Conservation (phyloP, 2,888 invertebrate species). For the Byasa hedistus region DNA sequence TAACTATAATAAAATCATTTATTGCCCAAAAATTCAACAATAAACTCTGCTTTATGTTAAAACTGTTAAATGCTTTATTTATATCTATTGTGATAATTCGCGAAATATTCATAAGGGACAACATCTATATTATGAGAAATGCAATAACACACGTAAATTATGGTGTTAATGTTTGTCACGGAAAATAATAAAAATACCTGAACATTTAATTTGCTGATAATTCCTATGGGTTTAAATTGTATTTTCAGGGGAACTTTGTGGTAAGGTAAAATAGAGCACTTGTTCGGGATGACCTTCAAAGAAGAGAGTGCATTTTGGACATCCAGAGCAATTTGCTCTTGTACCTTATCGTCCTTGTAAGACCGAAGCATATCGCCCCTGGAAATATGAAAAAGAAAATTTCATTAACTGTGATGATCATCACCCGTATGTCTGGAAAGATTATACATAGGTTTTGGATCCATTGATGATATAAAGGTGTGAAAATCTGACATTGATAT, state of each 20-base stretch:
- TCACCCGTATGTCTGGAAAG: background rate
- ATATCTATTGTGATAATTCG: no score
- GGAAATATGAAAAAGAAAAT: slow-evolving; percentile 29
- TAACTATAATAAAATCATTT: no score
- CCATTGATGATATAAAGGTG: no score
- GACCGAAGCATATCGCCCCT: slow-evolving; percentile 63
- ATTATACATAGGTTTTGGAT: no score
- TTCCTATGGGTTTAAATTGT: slow-evolving; percentile 68
- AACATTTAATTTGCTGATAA: slow-evolving; percentile 64
- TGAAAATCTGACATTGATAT: no score
- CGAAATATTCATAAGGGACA: no score
- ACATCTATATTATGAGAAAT: no score
- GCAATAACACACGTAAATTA: no score
- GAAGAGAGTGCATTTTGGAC: slow-evolving; percentile 64
- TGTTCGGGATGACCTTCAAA: slow-evolving; percentile 63
- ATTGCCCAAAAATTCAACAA: no score
- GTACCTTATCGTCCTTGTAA: slow-evolving; percentile 57
- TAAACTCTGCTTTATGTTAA: no score
- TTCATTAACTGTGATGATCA: background rate
- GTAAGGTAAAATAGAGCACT: slow-evolving; percentile 57
- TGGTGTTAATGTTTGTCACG: background rate
- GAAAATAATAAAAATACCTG: slow-evolving; percentile 48
- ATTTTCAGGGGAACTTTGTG: slow-evolving; percentile 66
- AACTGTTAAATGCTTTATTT: no score
- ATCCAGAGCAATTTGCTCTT: slow-evolving; percentile 62